Base-by-base conservation (phyloP, 2,113 vertebrate genomes). In the Dromaius novaehollandiae region DNA sequence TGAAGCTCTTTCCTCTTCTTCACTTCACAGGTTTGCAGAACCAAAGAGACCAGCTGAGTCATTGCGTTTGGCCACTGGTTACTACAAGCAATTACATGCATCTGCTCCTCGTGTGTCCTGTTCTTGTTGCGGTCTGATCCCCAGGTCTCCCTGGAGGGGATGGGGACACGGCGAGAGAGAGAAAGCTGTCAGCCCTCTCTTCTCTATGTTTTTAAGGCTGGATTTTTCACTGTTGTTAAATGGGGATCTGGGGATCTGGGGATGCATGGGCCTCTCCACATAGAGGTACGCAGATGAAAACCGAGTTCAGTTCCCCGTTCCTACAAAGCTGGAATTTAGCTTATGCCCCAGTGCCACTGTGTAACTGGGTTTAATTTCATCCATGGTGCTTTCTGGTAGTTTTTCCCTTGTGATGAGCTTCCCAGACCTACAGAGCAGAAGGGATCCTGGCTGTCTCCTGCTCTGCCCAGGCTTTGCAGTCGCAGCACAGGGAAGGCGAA, bases 331-430 rank as follows among this genome's bases (percentile, higher is more conserved):
- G 14, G 36, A 3, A 18, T 88, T 93, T 53, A 9, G 11, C 11
- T 40, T 30, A 16, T 22, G 13, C 22, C 13, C 30, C 0, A 0
- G 1, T 30, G 19, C n/a, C 73, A 44, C 48, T 24, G 0, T 25
- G 20, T n/a, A 77, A 80, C 65, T 16, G 13, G 8, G 2, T 30
- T 89, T 65, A 2, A 2, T 65, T 92, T 79, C 30, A 4, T 13
- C 53, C 3, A 15, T 3, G 25, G 8, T 6, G 10, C 25, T 66
- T 88, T 36, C n/a, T 79, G 50, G 6, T 28, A 34, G 5, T 87
- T 32, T 7, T 26, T n/a, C 6, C 6, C 20, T 81, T 20, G 7
- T 63, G 19, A n/a, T 74, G 68, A 64, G 38, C 5, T 60, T 34
- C 38, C 78, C 71, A 44, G 2, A 20, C 53, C 28, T 34, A 5